These are phyloP conservation scores for Aporophyla nigra DNA, from an alignment of 2,888 invertebrate species.

Conservation along the genomic window DNA sequence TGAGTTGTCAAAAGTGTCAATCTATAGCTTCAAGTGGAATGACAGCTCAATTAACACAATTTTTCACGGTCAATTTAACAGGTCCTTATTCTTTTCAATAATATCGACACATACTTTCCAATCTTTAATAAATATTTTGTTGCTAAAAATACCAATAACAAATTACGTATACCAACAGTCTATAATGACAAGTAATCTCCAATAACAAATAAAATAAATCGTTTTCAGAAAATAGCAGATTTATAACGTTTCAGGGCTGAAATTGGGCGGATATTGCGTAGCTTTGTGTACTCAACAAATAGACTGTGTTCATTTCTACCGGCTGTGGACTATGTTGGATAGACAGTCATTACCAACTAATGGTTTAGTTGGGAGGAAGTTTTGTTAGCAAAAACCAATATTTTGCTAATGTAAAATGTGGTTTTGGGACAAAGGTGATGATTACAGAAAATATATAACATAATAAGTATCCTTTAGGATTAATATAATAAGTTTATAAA, in stretches of 20 bases:
- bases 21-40: background rate
- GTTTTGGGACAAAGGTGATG: background rate
- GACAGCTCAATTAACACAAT: background rate
- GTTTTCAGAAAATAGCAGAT: constrained; percentile 46
- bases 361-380: constrained; percentile 62
- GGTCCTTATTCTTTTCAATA: background rate
- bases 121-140: background rate
- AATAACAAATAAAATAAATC: constrained; percentile 46
- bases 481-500: background rate
- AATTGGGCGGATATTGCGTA: constrained; percentile 64
- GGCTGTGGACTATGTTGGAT: constrained; percentile 57
- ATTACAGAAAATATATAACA: background rate
- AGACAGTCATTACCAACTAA: constrained; percentile 68
- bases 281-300: constrained; percentile 61
- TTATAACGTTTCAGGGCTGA: constrained; percentile 31
- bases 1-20: too few species aligned
- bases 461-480: too few species aligned
- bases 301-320: constrained; percentile 47
- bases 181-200: constrained; percentile 27
- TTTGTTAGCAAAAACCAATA: constrained; percentile 32
- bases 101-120: too few species aligned
- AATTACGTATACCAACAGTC: constrained; percentile 21
- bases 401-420: background rate
- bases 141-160: background rate
- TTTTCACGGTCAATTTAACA: background rate